Conservation (phyloP, 1,140 invertebrate genomes). For the Aphelenchoides besseyi region DNA sequence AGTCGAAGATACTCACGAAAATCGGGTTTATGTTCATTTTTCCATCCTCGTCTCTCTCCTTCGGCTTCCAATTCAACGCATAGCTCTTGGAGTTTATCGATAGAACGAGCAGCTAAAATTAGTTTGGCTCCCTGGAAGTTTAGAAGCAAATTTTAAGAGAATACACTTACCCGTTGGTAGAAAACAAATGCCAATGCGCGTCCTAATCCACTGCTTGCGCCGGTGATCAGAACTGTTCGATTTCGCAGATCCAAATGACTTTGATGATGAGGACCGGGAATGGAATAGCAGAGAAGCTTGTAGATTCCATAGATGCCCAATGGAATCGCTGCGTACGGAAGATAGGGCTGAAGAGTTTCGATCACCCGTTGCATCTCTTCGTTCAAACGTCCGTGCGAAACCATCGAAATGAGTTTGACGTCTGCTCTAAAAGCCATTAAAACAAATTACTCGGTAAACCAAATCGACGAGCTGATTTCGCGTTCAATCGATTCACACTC, state of each 20-base stretch:
- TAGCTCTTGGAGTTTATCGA: constrained; percentile 55
- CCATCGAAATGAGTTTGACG: too few relatives aligned
- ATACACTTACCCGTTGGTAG: constrained; percentile 27
- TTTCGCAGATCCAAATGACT: constrained; percentile 27
- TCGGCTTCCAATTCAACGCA: constrained; percentile 39
- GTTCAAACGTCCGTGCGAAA: too few relatives aligned
- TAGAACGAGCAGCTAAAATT: constrained; percentile 52
- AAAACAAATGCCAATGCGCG: constrained; percentile 48
- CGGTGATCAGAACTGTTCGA: constrained; percentile 39
- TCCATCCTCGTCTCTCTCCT: constrained; percentile 15
- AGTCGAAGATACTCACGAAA: too few relatives aligned
- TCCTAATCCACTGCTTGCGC: constrained; percentile 39
- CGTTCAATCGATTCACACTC: too few relatives aligned
- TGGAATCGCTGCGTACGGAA: constrained; percentile 29
- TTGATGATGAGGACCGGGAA: constrained; percentile 32
- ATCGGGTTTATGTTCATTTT: constrained; percentile 33
- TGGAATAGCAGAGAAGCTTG: constrained; percentile 36
- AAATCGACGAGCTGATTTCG: too few relatives aligned
- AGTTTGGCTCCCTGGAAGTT: constrained; percentile 51
- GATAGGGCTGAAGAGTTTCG: constrained; percentile 15
- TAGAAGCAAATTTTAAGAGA: constrained; percentile 17
- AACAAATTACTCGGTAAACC: too few relatives aligned
- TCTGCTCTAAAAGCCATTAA: too few relatives aligned
- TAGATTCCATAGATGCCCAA: constrained; percentile 35
- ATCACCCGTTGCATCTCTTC: background rate